Evolutionary conservation across 2,888 invertebrate genomes (phyloP), one percentile per base, ranked within the genome.

Genomic region (Microctonus hyperodae): DNA sequence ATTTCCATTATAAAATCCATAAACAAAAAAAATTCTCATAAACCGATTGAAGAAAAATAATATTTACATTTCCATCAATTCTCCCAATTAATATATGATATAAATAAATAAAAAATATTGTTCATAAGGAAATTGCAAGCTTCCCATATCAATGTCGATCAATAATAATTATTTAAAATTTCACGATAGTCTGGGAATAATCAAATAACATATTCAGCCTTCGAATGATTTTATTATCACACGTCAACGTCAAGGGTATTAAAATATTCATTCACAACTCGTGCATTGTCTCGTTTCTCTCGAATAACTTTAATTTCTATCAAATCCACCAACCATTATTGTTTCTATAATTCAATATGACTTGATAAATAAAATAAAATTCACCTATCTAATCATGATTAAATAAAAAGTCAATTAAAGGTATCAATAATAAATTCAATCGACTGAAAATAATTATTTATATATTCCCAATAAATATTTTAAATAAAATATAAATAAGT

Each of bases 221-320:
- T 35, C 33, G 25, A 11, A 58, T 58, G 37, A 65, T 65, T 59
- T 51, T 59, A 65, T 65, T 51, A 65, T 51, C 40, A 59, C 58
- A 37, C 28, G 31, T 31, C 51, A 31, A 37, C 65, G 51, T 59
- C 59, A 58, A 51, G 53, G 25, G 20, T 53, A 40, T 53, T 65
- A 3, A 65, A 65, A 65, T 65, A 65, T 65, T 58, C 64, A 64
- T 35, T 22, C 16, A 28, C 11, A 35, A 1, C 16, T 44, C 16
- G 55, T 37, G 62, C 35, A 13, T 16, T 13, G 20, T 56, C 58
- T 58, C 58, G 11, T 16, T 22, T 58, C 11, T 25, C 25, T 23
- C 25, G 33, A 56, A 56, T 56, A 56, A 56, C 33, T 56, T 31
- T 7, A 33, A 56, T 56, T 31, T 56, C n/a, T 11, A 33, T 56